These are phyloP conservation scores for Eupithecia vulgata DNA, from an alignment of 2,888 invertebrate genomes.

Conservation along the genomic window DNA sequence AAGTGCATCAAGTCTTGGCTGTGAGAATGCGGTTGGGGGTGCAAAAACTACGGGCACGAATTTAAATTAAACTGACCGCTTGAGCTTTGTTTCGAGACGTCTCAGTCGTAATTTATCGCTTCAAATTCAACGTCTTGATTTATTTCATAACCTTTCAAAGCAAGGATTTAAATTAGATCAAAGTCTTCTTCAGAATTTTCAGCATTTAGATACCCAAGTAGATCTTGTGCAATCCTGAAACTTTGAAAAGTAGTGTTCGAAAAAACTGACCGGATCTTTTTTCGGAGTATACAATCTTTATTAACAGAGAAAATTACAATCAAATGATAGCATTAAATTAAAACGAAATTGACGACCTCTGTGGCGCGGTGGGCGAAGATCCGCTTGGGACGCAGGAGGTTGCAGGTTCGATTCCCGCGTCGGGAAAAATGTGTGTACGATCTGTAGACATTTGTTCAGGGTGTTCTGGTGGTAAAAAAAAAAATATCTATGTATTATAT, in stretches of 20 bases:
- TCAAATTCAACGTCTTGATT: conserved; percentile 30
- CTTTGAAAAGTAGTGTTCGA: neutral
- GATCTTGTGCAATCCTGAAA: neutral
- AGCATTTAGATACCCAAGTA: neutral
- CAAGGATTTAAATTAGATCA: neutral
- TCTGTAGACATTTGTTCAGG: too few species aligned
- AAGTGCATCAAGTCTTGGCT: conserved; percentile 82
- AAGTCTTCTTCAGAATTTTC: neutral
- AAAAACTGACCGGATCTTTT: conserved; percentile 31
- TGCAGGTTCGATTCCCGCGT: too few species aligned
- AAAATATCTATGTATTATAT: too few species aligned
- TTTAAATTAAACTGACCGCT: conserved; percentile 81
- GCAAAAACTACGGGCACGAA: conserved; percentile 81
- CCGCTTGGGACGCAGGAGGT: too few species aligned
- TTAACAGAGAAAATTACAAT: too few species aligned
- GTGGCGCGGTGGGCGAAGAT: too few species aligned
- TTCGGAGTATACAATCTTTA: too few species aligned
- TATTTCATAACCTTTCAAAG: conserved; percentile 27
- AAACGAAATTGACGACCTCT: too few species aligned
- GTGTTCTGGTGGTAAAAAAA: too few species aligned
- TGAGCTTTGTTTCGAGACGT: conserved; percentile 66
- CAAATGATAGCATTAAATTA: too few species aligned
- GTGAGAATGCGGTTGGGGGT: conserved; percentile 84
- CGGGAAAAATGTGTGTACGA: too few species aligned
- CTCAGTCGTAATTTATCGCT: conserved; percentile 36